Percentiles rank a stretch among this genome's conserved stretches.
These are phyloP conservation scores for Leptobrachium leishanense DNA, from an alignment of 2,113 vertebrate genomes.

Conservation along the genomic window DNA sequence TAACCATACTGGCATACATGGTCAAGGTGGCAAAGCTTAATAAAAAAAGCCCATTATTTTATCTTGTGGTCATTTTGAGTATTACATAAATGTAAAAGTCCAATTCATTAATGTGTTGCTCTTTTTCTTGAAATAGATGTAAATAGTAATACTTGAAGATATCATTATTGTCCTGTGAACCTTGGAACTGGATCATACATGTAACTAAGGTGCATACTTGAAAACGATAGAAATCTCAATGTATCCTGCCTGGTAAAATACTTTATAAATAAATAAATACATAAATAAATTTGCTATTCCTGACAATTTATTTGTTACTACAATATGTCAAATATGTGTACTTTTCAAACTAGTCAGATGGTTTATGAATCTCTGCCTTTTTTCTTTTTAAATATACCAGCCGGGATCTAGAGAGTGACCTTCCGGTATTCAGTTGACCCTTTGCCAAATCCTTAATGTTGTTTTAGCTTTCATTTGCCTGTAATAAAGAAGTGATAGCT, in stretches of 20 bases:
- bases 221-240: too few relatives aligned
- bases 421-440: too few relatives aligned
- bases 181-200: conserved; percentile 44
- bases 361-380: conserved; percentile 42
- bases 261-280: too few relatives aligned
- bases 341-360: conserved; percentile 31
- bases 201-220: conserved; percentile 35
- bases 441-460: too few relatives aligned
- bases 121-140: conserved; percentile 36
- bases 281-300: neutral
- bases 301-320: conserved; percentile 44
- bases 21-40: too few relatives aligned
- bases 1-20: too few relatives aligned
- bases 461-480: too few relatives aligned
- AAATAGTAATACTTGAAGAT: conserved; percentile 32
- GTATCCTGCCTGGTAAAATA: too few relatives aligned
- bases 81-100: conserved; percentile 2
- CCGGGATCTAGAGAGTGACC: conserved; percentile 2
- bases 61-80: too few relatives aligned
- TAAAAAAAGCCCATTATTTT: too few relatives aligned
- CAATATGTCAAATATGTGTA: conserved; percentile 41
- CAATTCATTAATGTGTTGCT: conserved; percentile 32
- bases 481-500: too few relatives aligned
- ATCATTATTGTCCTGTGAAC: conserved; percentile 38
- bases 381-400: conserved; percentile 37